Conservation (phyloP, 2,888 invertebrate genomes). For the Mimumesa dahlbomi region DNA sequence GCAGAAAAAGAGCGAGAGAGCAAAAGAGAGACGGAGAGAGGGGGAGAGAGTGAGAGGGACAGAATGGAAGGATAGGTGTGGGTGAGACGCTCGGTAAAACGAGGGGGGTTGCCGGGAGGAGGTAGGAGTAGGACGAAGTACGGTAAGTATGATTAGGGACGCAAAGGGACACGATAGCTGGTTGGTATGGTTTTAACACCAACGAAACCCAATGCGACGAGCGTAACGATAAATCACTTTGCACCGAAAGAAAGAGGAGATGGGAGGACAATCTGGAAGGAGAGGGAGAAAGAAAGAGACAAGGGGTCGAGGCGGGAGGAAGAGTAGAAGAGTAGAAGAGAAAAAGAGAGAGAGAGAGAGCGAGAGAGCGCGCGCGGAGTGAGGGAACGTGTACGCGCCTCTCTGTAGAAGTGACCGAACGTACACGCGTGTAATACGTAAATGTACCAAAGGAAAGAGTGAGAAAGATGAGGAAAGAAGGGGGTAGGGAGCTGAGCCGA, state of each 20-base stretch:
- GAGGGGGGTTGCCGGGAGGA: slow-evolving; percentile 50
- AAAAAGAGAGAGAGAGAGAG: slow-evolving; percentile 40
- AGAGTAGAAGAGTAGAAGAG: slow-evolving; percentile 26
- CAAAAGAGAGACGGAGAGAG: slow-evolving; percentile 27
- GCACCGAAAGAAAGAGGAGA: slow-evolving; percentile 42
- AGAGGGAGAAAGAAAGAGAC: slow-evolving; percentile 21
- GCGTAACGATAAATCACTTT: slow-evolving; percentile 63
- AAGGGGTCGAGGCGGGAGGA: slow-evolving; percentile 36
- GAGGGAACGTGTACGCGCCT: slow-evolving; percentile 34
- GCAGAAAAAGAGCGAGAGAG: slow-evolving; percentile 46
- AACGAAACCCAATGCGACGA: slow-evolving; percentile 52
- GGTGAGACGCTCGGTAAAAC: slow-evolving; percentile 58
- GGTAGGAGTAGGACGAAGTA: slow-evolving; percentile 51
- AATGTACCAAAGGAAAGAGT: slow-evolving; percentile 36
- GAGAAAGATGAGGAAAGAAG: slow-evolving; percentile 42
- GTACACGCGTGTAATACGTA: slow-evolving; percentile 47
- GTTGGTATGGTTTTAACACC: slow-evolving; percentile 48
- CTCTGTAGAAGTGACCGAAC: slow-evolving; percentile 47
- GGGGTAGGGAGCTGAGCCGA: slow-evolving; percentile 54
- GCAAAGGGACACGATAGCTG: slow-evolving; percentile 43
- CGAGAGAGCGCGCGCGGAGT: slow-evolving; percentile 22
- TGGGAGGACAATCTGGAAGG: slow-evolving; percentile 38
- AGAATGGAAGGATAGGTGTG: slow-evolving; percentile 44
- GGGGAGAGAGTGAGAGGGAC: slow-evolving; percentile 16
- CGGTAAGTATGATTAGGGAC: slow-evolving; percentile 52